Conservation (phyloP, 2,797 vertebrate species). For the Macropus fuliginosus region DNA sequence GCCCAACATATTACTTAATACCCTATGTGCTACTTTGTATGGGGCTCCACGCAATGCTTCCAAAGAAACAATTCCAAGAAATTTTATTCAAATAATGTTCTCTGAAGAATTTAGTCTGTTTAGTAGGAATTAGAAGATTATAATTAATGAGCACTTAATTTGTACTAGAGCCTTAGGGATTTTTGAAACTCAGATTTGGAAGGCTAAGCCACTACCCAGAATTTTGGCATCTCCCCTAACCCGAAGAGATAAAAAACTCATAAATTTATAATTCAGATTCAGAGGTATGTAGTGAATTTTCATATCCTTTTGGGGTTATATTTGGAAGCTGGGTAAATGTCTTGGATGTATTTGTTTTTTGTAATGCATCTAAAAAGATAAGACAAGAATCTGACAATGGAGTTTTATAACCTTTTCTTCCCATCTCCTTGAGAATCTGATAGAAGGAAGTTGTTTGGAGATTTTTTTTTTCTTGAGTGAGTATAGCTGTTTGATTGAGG, state of each 20-base stretch:
- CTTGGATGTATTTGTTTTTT: slow-evolving; percentile 35
- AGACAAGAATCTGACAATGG: not conserved
- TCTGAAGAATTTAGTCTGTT: slow-evolving; percentile 63
- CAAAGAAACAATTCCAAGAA: slow-evolving; percentile 54
- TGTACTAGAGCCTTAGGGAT: slow-evolving; percentile 60
- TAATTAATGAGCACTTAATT: slow-evolving; percentile 62
- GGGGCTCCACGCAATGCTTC: slow-evolving; percentile 27
- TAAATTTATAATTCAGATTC: slow-evolving; percentile 53
- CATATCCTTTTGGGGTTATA: slow-evolving; percentile 5
- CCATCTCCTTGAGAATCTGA: not conserved
- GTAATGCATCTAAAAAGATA: slow-evolving; percentile 37
- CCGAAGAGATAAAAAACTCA: slow-evolving; percentile 42
- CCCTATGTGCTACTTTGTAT: not conserved
- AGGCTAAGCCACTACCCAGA: slow-evolving; percentile 48
- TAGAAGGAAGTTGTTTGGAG: not conserved
- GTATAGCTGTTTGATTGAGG: not conserved
- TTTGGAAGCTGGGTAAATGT: slow-evolving; percentile 20
- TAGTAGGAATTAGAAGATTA: slow-evolving; percentile 56
- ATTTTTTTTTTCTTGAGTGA: not conserved
- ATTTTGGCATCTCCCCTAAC: slow-evolving; percentile 31
- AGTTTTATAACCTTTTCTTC: not conserved
- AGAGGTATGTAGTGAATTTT: slow-evolving; percentile 56
- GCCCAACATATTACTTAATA: slow-evolving; percentile 3
- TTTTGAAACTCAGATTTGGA: slow-evolving; percentile 63
- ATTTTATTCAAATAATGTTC: slow-evolving; percentile 56